These are phyloP conservation scores for Rotaria macrura DNA, from an alignment of 2,888 invertebrate genomes.

Conservation along the genomic window DNA sequence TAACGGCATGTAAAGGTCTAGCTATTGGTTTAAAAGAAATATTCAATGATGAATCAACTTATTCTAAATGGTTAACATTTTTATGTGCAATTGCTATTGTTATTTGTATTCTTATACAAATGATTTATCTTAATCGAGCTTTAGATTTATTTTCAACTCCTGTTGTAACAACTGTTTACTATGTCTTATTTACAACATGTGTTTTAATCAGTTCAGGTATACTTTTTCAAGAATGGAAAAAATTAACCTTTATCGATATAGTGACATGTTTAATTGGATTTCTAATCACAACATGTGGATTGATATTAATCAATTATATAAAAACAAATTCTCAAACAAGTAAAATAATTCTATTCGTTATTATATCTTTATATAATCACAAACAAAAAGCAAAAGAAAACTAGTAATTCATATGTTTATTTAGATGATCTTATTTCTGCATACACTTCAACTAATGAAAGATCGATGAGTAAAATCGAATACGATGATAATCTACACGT, in stretches of 20 bases:
- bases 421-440: not conserved
- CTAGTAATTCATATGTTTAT: not conserved
- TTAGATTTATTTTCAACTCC: slow-evolving; percentile 85
- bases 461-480: not conserved
- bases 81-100: slow-evolving; percentile 21
- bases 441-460: not conserved
- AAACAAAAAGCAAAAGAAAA: no score
- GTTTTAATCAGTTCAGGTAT: slow-evolving; percentile 28
- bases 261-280: slow-evolving; percentile 29
- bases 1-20: slow-evolving; percentile 83
- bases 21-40: slow-evolving; percentile 77
- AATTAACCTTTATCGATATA: slow-evolving; percentile 24
- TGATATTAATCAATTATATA: slow-evolving; percentile 30
- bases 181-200: slow-evolving; percentile 85
- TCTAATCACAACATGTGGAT: slow-evolving; percentile 25
- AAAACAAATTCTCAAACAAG: not conserved
- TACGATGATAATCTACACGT: not conserved
- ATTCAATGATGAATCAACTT: slow-evolving; percentile 54
- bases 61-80: slow-evolving; percentile 25
- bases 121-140: slow-evolving; percentile 83
- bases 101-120: slow-evolving; percentile 62
- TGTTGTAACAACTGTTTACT: slow-evolving; percentile 88
- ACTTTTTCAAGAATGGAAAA: slow-evolving; percentile 25
- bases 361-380: no score
- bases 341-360: no score